A percentile compares a stretch with the other conserved stretches of the same genome.
These are phyloP conservation scores for Achlya flavicornis DNA, from an alignment of 2,888 invertebrate species.

Conservation along the genomic window DNA sequence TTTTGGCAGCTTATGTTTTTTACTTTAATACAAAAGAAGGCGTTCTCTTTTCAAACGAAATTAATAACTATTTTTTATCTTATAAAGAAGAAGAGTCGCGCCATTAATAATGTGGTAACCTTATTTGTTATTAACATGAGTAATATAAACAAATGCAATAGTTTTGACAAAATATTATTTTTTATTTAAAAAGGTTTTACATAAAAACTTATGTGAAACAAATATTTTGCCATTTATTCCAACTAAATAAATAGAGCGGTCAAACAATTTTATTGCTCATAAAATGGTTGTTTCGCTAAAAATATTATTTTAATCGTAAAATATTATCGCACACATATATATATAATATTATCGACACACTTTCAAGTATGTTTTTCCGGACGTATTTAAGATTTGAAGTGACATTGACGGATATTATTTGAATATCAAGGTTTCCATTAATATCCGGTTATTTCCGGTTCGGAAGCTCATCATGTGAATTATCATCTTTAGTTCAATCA, in stretches of 20 bases:
- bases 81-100: not conserved
- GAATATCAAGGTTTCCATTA: not conserved
- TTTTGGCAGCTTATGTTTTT: no score
- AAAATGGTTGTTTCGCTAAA: conserved; percentile 7
- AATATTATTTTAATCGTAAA: conserved; percentile 1
- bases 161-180: not conserved
- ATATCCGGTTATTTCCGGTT: conserved; percentile 2
- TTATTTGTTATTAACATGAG: not conserved
- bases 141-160: not conserved
- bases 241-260: conserved; percentile 14
- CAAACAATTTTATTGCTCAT: conserved; percentile 10
- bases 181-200: conserved; percentile 4
- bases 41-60: no score
- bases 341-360: no score
- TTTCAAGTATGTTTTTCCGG: conserved; percentile 12
- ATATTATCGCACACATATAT: no score
- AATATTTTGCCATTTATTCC: conserved; percentile 3
- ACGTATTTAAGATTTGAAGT: conserved; percentile 3
- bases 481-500: not conserved
- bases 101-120: not conserved
- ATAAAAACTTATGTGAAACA: conserved; percentile 1
- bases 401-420: conserved; percentile 14
- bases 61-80: no score
- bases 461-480: not conserved
- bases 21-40: no score